Evolutionary conservation across 2,888 invertebrate genomes (phyloP).

Genomic region (Epiblema foenella): DNA sequence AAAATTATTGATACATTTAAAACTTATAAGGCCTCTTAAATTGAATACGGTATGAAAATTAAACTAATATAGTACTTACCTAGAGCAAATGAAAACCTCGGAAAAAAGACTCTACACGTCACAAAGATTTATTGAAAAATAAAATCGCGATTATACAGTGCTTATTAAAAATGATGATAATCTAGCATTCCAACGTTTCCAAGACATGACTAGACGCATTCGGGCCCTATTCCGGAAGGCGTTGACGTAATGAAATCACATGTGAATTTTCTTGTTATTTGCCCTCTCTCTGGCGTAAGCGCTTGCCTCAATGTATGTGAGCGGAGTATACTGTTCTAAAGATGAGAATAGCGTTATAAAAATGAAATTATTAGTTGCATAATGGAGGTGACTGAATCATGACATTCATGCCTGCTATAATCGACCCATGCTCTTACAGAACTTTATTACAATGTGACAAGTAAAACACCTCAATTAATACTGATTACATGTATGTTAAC

Average conservation of each 20-base stretch:
- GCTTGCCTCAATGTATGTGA: neutral
- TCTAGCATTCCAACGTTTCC: neutral
- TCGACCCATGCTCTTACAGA: slow-evolving; percentile 9
- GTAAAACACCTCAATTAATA: slow-evolving; percentile 32
- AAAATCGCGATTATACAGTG: too few species aligned
- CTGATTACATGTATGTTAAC: slow-evolving; percentile 12
- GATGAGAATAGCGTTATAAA: neutral
- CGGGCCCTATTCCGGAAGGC: too few species aligned
- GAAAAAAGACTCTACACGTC: too few species aligned
- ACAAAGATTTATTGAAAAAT: too few species aligned
- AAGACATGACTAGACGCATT: too few species aligned
- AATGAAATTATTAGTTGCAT: neutral
- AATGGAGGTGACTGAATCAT: slow-evolving; percentile 18
- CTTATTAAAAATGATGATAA: neutral
- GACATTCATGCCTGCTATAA: slow-evolving; percentile 1
- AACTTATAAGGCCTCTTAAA: too few species aligned
- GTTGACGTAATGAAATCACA: neutral
- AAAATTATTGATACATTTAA: too few species aligned
- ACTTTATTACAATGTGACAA: slow-evolving; percentile 31
- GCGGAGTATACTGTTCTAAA: too few species aligned
- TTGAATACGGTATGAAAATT: too few species aligned
- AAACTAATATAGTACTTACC: too few species aligned
- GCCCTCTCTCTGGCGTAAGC: neutral
- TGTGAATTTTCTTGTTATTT: neutral
- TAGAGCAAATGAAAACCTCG: too few species aligned